Conservation (phyloP, 1,140 invertebrate genomes). For the Mercenaria mercenaria region DNA sequence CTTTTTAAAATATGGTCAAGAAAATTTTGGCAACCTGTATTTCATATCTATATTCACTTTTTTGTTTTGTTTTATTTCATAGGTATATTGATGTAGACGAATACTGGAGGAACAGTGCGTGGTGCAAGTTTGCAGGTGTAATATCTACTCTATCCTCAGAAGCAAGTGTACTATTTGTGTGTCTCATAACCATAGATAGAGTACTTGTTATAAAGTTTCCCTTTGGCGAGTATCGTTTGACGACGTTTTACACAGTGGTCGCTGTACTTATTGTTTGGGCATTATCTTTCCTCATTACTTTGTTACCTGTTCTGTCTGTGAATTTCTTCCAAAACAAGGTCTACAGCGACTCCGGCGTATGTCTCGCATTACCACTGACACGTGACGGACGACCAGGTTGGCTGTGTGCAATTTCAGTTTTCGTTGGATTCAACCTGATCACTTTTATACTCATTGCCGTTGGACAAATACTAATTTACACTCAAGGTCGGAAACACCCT, state of each 20-base stretch:
- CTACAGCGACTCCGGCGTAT: slow-evolving; percentile 61
- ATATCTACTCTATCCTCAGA: slow-evolving; percentile 76
- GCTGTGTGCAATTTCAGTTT: slow-evolving; percentile 48
- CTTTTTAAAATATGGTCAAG: too few relatives aligned
- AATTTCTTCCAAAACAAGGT: slow-evolving; percentile 51
- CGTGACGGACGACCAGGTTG: slow-evolving; percentile 48
- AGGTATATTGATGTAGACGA: slow-evolving; percentile 73
- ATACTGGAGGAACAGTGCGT: slow-evolving; percentile 70
- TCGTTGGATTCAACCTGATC: slow-evolving; percentile 61
- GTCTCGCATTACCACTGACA: slow-evolving; percentile 55
- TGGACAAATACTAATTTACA: slow-evolving; percentile 49
- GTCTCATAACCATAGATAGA: slow-evolving; percentile 72
- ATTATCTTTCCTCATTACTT: slow-evolving; percentile 22
- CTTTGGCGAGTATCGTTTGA: slow-evolving; percentile 63
- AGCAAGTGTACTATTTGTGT: slow-evolving; percentile 68
- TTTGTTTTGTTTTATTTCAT: slow-evolving; percentile 23
- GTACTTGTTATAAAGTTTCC: slow-evolving; percentile 72
- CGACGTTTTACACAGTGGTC: not conserved
- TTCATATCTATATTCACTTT: too few relatives aligned
- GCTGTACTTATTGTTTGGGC: slow-evolving; percentile 54
- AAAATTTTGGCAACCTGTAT: too few relatives aligned
- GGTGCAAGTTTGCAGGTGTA: slow-evolving; percentile 77
- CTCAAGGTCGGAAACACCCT: not conserved
- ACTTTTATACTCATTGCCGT: slow-evolving; percentile 57
- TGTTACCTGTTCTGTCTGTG: slow-evolving; percentile 57